Evolutionary conservation across 2,888 invertebrate genomes (phyloP), one percentile per base, ranked within the genome.

Genomic region (Trissolcus japonicus): DNA sequence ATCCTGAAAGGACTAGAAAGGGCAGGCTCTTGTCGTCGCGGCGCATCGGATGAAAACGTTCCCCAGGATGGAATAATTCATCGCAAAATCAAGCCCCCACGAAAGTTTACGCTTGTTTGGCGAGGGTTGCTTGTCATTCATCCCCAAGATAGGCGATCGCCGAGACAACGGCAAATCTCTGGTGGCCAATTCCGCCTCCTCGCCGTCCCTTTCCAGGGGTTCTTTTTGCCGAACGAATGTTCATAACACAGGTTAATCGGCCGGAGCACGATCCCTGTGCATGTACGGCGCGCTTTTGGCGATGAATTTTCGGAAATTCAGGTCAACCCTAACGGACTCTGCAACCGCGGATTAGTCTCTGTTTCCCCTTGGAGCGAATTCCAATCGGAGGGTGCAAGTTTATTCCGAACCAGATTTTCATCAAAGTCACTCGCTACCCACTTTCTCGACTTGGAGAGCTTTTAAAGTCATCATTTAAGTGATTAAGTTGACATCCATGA

Each of bases 51-150:
- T 87, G 84, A 86, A 86, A 86, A 85, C 83, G 85, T 87, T 83
- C 81, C 79, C 79, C 76, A 80, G 80, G 78, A 85, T 81, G 82
- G 84, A 85, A 87, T 86, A 86, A 87, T 86, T 86, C 85, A 85
- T 86, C 84, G 84, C 79, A 71, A 73, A 82, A 78, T 61, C 46
- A 56, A 81, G 79, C 81, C 79, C 21, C 80, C 75, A 80, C 67
- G 78, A 11, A n/a, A 82, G 83, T 83, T 82, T 68, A 79, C 80
- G 83, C 83, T 83, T 82, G 83, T 84, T 79, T 83, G 80, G 82
- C 72, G 55, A 80, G 81, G 80, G 82, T 79, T 73, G 81, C 79
- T 71, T 79, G 77, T 79, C 79, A 78, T 80, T 81, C 80, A 81
- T 79, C 74, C 73, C 56, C 29, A 59, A 74, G 59, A 77, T 66